A percentile compares a stretch with the other conserved stretches of the same genome.
Evolutionary conservation across 1,140 invertebrate species (phyloP).

Genomic region (Battus philenor): DNA sequence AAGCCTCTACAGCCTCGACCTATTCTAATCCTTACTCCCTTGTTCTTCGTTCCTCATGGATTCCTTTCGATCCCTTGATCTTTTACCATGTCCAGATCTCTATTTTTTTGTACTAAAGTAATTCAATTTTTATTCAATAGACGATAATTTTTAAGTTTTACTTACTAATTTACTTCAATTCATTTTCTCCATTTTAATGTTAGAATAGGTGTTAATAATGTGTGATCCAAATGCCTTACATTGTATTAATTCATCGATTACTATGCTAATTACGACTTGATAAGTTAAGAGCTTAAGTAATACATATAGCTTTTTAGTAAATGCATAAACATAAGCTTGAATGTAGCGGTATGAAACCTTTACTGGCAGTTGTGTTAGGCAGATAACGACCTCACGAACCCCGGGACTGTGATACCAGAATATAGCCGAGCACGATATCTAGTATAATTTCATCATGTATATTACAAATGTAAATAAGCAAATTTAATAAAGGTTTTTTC

Average conservation of each 20-base stretch:
- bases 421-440: slow-evolving; percentile 38
- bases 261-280: too few species aligned
- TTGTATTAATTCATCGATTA: too few species aligned
- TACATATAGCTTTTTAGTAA: slow-evolving; percentile 10
- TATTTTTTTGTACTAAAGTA: too few species aligned
- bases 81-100: too few species aligned
- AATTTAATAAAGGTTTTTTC: slow-evolving; percentile 45
- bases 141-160: too few species aligned
- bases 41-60: slow-evolving; percentile 5
- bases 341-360: slow-evolving; percentile 17
- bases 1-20: not conserved
- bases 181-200: too few species aligned
- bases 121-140: too few species aligned
- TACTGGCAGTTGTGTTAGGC: slow-evolving; percentile 8
- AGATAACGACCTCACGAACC: slow-evolving; percentile 22
- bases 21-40: slow-evolving; percentile 2
- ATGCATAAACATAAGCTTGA: slow-evolving; percentile 11
- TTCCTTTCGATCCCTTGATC: too few species aligned
- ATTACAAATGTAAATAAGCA: slow-evolving; percentile 52
- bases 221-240: too few species aligned
- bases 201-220: not conserved
- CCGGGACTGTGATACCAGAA: slow-evolving; percentile 56
- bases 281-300: slow-evolving; percentile 9
- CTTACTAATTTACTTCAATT: too few species aligned
- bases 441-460: slow-evolving; percentile 40